Percentiles rank a stretch among this genome's conserved stretches.
These are phyloP conservation scores for Ceyx melanurus DNA, from an alignment of 2,113 vertebrate genomes.

Conservation along the genomic window DNA sequence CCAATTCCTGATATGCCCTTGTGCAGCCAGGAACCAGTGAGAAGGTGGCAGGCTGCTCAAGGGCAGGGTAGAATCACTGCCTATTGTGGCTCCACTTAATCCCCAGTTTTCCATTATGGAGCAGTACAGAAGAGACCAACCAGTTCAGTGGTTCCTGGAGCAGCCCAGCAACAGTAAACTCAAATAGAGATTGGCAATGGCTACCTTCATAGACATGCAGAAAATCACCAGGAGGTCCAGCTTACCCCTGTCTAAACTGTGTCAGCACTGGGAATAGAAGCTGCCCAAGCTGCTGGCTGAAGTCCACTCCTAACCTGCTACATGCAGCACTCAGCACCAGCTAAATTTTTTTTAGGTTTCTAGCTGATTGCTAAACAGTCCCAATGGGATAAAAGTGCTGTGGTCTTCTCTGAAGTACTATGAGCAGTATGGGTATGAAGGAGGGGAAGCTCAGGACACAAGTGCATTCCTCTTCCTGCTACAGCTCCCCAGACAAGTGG, in stretches of 20 bases:
- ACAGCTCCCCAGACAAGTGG: neutral
- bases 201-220: neutral
- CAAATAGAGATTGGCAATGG: neutral
- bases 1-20: slow-evolving; percentile 21
- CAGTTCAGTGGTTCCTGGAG: neutral
- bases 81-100: neutral
- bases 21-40: neutral
- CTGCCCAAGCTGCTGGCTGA: neutral
- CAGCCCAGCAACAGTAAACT: slow-evolving; percentile 14
- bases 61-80: neutral
- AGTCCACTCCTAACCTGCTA: neutral
- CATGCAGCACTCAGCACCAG: neutral
- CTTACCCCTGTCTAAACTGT: neutral
- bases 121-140: neutral
- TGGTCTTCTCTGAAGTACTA: neutral
- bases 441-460: neutral
- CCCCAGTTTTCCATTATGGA: neutral
- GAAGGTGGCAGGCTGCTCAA: neutral
- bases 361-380: neutral
- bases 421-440: neutral
- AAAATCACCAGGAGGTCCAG: neutral
- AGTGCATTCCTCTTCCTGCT: neutral
- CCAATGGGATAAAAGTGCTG: neutral
- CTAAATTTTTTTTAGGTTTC: neutral
- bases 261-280: neutral